Evolutionary conservation across 2,888 invertebrate species (phyloP).

Genomic region (Blastobasis adustella): DNA sequence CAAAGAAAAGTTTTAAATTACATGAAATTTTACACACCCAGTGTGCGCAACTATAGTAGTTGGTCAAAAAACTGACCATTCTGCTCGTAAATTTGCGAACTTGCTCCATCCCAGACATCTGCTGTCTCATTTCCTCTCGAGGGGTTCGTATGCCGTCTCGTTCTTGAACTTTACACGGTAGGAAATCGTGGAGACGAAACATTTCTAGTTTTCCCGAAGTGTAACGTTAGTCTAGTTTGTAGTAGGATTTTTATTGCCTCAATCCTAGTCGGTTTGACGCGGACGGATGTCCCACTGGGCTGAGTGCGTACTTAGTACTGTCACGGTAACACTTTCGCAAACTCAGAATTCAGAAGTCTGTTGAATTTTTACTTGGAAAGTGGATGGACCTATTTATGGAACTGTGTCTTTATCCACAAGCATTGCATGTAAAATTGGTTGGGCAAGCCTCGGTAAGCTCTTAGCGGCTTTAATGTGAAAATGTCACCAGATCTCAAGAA

Average conservation of each 20-base stretch:
- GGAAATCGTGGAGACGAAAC: constrained; percentile 15
- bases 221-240: constrained; percentile 9
- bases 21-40: constrained; percentile 35
- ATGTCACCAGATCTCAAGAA: too few species aligned
- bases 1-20: constrained; percentile 36
- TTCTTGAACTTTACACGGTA: constrained; percentile 13
- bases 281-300: constrained; percentile 1
- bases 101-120: constrained; percentile 38
- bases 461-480: too few species aligned
- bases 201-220: constrained; percentile 6
- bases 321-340: too few species aligned
- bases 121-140: constrained; percentile 27
- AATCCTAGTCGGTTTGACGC: background rate
- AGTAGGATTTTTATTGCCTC: constrained; percentile 16
- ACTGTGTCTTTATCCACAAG: too few species aligned
- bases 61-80: constrained; percentile 35
- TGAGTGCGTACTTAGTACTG: background rate
- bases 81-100: constrained; percentile 35
- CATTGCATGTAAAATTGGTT: too few species aligned
- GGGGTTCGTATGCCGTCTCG: constrained; percentile 23
- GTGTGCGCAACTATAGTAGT: constrained; percentile 26
- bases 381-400: too few species aligned
- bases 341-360: too few species aligned
- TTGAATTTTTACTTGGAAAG: too few species aligned
- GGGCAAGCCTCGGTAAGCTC: too few species aligned